Evolutionary conservation across 2,888 invertebrate species (phyloP), one percentile per base, ranked within the genome.

Genomic region (Diplazon laetatorius): DNA sequence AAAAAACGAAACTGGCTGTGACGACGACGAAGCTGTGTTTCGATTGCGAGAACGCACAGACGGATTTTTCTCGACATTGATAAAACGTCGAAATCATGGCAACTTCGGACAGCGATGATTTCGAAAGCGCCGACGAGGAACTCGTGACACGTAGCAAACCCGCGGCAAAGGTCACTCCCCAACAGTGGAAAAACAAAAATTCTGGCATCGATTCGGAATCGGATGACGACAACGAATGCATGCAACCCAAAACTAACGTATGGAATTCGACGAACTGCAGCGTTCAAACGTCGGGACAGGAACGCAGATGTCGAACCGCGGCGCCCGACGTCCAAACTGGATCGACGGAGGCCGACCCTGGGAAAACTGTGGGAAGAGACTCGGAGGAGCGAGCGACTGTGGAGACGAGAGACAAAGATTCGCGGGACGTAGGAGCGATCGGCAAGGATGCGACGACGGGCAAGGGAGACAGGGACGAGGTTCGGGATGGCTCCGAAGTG

Each of bases 121-220:
- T 95, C 88, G 95, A 95, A 90, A 95, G 95, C 91, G 95, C 95
- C 3, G 95, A 95, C 85, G 95, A 96, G 86, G 95, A 94, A 37
- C 91, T 92, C 80, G 91, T 91, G 68, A 86, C 82, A 30, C 78
- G 83, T 22, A 76, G 73, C 4, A 10, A 69, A 20, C 57, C 76
- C 2, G 30, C 69, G n/a, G 71, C 52, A 50, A 74, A 80, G 18
- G 16, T 25, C n/a, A 57, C 18, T 66, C 72, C 37, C n/a, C n/a
- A n/a, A 12, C 57, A 76, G 57, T 80, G 81, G 59, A 76, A 75
- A 37, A 83, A 80, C 76, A 42, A 83, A 76, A 37, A 65, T 18
- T 74, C 85, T 1, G 82, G 86, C 1, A 85, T 91, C 37, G 89
- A 85, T 52, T 90, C 91, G 0, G 91, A 91, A 16, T 89, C 90